Conservation (phyloP, 1,140 invertebrate genomes). For the Musca domestica region DNA sequence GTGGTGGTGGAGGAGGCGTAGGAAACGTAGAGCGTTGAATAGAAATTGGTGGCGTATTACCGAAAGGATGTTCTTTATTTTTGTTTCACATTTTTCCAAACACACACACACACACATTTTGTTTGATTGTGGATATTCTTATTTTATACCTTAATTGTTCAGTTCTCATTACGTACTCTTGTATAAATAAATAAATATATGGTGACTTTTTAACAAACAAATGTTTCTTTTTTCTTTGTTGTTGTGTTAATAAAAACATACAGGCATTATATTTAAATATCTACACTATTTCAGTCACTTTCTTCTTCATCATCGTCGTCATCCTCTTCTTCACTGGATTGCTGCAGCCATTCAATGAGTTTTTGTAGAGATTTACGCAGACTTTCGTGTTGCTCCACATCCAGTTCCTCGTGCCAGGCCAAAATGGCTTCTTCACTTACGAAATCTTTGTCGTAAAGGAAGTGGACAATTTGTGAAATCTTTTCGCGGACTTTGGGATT, state of each 20-base stretch:
- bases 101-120: too few species aligned
- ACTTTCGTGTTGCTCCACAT: constrained; percentile 57
- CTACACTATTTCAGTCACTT: constrained; percentile 30
- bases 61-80: too few species aligned
- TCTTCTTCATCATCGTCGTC: constrained; percentile 34
- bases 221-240: too few species aligned
- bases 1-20: constrained; percentile 6
- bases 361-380: constrained; percentile 56
- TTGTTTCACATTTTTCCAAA: too few species aligned
- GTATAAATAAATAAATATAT: constrained; percentile 10
- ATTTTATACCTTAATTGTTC: background rate
- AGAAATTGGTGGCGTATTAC: background rate
- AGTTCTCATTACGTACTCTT: background rate
- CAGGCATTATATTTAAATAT: constrained; percentile 15
- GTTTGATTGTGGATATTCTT: background rate
- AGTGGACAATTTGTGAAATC: constrained; percentile 66
- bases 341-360: constrained; percentile 79
- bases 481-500: constrained; percentile 58
- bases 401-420: constrained; percentile 70
- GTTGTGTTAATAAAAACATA: too few species aligned
- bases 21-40: constrained; percentile 1
- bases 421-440: constrained; percentile 76
- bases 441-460: constrained; percentile 79
- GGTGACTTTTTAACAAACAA: background rate
- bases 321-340: constrained; percentile 77